phyloP scores from a whole-genome alignment of 2,888 invertebrate genomes.

The Eucera pruinosa region DNA sequence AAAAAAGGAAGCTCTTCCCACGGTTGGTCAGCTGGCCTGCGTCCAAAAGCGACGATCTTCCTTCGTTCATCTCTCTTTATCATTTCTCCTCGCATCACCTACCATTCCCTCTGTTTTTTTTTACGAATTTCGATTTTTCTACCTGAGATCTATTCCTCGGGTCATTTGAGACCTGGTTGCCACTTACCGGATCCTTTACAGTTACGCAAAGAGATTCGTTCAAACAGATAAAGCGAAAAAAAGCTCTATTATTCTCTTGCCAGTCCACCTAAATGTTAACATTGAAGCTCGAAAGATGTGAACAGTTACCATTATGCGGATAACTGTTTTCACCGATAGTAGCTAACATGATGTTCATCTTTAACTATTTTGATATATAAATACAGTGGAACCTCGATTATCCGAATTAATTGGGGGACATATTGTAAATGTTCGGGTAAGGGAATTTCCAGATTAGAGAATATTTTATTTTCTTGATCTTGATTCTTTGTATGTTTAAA shows the following conservation, averaged over 20 bases:
- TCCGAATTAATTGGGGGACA: too few species aligned
- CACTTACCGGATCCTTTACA: slow-evolving; percentile 74
- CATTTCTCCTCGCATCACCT: slow-evolving; percentile 47
- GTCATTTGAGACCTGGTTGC: slow-evolving; percentile 71
- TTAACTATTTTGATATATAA: not conserved
- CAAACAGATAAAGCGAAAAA: slow-evolving; percentile 48
- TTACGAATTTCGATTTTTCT: slow-evolving; percentile 80
- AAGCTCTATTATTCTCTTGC: slow-evolving; percentile 54
- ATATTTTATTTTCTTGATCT: too few species aligned
- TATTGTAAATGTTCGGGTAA: too few species aligned
- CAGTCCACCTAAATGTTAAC: slow-evolving; percentile 36
- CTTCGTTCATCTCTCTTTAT: slow-evolving; percentile 67
- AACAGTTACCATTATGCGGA: slow-evolving; percentile 2
- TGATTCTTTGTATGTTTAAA: too few species aligned
- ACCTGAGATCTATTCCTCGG: slow-evolving; percentile 74
- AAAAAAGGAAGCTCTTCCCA: slow-evolving; percentile 77
- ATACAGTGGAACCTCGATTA: too few species aligned
- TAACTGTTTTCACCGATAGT: not conserved
- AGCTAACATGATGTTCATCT: not conserved
- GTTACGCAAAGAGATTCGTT: slow-evolving; percentile 73
- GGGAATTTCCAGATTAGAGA: too few species aligned
- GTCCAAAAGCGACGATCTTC: slow-evolving; percentile 69
- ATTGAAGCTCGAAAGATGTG: slow-evolving; percentile 2
- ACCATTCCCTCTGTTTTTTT: slow-evolving; percentile 53
- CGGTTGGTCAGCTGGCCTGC: slow-evolving; percentile 84